A percentile compares a stretch with the other conserved stretches of the same genome.
These are phyloP conservation scores for Dendrocincla fuliginosa DNA, from an alignment of 2,797 vertebrate genomes.

Conservation along the genomic window DNA sequence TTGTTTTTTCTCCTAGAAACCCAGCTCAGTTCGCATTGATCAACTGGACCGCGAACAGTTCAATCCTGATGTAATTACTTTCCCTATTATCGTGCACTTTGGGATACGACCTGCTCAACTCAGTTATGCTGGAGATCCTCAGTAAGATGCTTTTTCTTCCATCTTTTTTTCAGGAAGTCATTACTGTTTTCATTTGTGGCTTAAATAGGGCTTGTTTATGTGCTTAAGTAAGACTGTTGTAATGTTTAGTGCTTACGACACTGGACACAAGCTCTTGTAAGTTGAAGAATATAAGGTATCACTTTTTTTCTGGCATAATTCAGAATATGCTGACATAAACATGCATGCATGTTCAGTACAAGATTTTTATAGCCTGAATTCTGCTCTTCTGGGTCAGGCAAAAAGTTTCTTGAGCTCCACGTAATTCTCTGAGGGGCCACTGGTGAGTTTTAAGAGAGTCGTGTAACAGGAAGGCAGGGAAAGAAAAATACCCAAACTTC, in stretches of 20 bases:
- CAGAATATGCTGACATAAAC: not conserved
- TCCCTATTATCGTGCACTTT: conserved; percentile 98
- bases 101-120: conserved; percentile 98
- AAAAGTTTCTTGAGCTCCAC: not conserved
- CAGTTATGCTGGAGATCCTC: conserved; percentile 98
- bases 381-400: not conserved
- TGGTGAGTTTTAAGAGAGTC: rapidly evolving
- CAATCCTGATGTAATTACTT: conserved; percentile 98
- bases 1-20: conserved; percentile 84
- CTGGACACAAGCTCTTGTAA: not conserved
- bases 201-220: not conserved
- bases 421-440: not conserved
- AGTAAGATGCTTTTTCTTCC: conserved; percentile 85
- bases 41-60: conserved; percentile 98
- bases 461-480: not conserved
- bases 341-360: not conserved
- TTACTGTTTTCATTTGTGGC: not conserved
- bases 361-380: not conserved
- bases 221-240: not conserved
- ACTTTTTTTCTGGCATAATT: not conserved
- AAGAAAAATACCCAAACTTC: not conserved
- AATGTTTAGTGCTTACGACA: not conserved
- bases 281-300: not conserved
- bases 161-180: conserved; percentile 18
- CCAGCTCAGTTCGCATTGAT: conserved; percentile 98